Percentiles rank a stretch among this genome's conserved stretches.
Evolutionary conservation across 2,797 vertebrate species (phyloP).

Genomic region (Helostoma temminkii): DNA sequence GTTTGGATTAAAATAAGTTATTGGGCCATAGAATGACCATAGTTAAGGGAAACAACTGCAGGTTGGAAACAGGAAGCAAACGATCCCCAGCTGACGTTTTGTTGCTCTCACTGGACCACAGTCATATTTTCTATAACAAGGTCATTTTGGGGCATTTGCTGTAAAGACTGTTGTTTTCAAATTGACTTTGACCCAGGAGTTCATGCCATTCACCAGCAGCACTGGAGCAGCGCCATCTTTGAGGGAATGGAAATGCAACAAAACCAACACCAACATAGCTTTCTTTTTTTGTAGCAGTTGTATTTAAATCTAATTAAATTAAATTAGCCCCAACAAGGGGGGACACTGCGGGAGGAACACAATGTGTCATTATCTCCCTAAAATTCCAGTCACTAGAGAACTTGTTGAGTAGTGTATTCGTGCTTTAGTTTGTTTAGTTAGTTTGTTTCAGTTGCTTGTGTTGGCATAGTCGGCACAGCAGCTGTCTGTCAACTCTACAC

Average conservation of each 20-base stretch:
- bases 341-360: no score
- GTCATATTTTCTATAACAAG: neutral
- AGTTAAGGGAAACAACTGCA: neutral
- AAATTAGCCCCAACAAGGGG: no score
- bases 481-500: no score
- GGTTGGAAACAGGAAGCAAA: neutral
- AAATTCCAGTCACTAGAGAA: no score
- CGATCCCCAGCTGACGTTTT: neutral
- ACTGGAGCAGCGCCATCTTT: neutral
- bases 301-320: neutral
- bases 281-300: no score
- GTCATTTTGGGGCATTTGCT: neutral
- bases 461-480: no score
- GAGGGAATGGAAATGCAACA: no score
- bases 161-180: neutral
- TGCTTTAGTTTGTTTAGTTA: no score
- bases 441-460: no score
- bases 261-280: no score
- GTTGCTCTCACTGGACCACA: neutral
- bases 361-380: no score
- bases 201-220: neutral
- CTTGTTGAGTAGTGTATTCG: no score
- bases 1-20: neutral
- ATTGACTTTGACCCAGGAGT: neutral
- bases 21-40: neutral